A percentile compares a stretch with the other conserved stretches of the same genome.
phyloP scores from a whole-genome alignment of 2,888 invertebrate species.

The Ormyrus nitidulus region DNA sequence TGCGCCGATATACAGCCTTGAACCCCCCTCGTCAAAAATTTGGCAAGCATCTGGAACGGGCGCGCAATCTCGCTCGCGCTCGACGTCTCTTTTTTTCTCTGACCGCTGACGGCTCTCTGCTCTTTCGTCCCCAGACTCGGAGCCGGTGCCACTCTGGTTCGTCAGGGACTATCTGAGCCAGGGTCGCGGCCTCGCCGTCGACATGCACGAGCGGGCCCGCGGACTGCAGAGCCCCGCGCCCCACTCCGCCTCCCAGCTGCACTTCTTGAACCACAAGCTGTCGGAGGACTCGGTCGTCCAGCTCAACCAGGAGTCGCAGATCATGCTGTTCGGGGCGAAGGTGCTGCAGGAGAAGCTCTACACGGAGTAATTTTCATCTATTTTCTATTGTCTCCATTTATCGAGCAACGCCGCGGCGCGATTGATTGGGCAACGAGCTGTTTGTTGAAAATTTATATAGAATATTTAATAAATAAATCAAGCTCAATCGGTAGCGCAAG shows the following conservation, averaged over 20 bases:
- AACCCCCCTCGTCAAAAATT: no score
- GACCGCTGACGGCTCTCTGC: no score
- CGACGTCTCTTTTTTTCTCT: no score
- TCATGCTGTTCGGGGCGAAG: conserved; percentile 59
- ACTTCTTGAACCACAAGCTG: conserved; percentile 56
- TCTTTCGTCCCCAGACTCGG: conserved; percentile 43
- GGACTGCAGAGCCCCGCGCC: conserved; percentile 51
- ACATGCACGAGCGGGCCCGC: conserved; percentile 59
- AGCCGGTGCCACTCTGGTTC: conserved; percentile 55
- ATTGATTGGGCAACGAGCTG: no score
- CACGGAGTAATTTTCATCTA: conserved; percentile 53
- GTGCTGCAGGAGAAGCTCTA: conserved; percentile 58
- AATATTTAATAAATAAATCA: no score
- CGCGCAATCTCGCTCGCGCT: no score
- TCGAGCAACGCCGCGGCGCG: background rate
- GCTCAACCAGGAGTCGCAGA: conserved; percentile 60
- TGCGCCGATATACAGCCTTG: no score
- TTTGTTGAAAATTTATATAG: no score
- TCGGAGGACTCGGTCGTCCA: conserved; percentile 39
- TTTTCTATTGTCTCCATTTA: background rate
- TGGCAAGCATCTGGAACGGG: no score
- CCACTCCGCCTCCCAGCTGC: conserved; percentile 60
- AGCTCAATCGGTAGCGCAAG: background rate
- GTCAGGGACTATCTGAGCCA: conserved; percentile 57
- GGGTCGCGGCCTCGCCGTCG: conserved; percentile 58